These are phyloP conservation scores for Carassius gibelio DNA, from an alignment of 2,113 vertebrate genomes.

Conservation along the genomic window DNA sequence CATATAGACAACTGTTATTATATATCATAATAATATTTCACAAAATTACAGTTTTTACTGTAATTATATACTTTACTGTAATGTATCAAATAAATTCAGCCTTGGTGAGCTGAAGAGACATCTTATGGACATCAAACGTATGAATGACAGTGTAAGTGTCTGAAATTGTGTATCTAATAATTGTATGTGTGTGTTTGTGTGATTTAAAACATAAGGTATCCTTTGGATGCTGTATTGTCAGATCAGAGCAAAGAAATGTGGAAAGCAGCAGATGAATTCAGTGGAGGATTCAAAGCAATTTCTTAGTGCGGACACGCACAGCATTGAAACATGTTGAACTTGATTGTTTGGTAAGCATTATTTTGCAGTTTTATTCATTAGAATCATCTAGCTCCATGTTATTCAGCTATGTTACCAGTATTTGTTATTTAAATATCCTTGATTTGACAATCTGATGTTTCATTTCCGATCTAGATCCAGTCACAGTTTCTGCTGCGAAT, in stretches of 20 bases:
- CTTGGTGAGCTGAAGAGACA: background rate
- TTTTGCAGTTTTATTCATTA: background rate
- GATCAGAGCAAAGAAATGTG: background rate
- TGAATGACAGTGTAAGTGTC: background rate
- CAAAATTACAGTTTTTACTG: background rate
- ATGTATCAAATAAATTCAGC: background rate
- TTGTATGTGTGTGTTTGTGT: background rate
- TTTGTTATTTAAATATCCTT: no score
- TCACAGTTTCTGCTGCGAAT: background rate
- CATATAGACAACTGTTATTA: background rate
- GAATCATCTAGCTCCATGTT: no score
- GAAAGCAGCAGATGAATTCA: background rate
- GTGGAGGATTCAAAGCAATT: no score
- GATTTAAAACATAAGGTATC: background rate
- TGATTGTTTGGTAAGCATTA: background rate
- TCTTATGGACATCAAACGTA: background rate
- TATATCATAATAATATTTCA: background rate
- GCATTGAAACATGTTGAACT: background rate
- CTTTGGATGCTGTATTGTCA: background rate
- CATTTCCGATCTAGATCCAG: background rate
- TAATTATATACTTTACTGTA: background rate
- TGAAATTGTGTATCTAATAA: background rate
- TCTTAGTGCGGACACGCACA: background rate
- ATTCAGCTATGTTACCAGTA: no score
- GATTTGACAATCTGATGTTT: background rate